These are phyloP conservation scores for Meiosimyza platycephala DNA, from an alignment of 2,888 invertebrate genomes.

Conservation along the genomic window DNA sequence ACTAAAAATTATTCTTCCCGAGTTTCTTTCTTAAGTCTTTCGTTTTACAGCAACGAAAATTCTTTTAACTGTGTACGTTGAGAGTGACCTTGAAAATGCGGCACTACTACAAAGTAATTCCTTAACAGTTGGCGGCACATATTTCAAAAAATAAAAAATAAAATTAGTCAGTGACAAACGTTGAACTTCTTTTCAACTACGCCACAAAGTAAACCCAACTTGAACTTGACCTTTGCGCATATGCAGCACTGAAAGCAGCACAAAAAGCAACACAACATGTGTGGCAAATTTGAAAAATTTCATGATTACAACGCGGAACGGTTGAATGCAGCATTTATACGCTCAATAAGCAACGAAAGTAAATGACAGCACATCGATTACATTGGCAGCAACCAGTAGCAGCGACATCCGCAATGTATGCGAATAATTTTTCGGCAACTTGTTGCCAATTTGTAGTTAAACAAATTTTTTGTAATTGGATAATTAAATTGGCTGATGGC, in stretches of 20 bases:
- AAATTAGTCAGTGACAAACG: too few species aligned
- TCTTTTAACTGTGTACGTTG: too few species aligned
- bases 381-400: neutral
- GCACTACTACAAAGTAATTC: neutral
- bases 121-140: too few species aligned
- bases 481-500: conserved; percentile 15
- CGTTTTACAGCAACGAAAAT: neutral
- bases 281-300: conserved; percentile 17
- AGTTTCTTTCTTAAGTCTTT: conserved; percentile 30
- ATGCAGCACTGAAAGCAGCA: neutral
- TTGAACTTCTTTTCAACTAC: too few species aligned
- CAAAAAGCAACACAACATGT: conserved; percentile 1
- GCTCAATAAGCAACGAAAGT: too few species aligned
- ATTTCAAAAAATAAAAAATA: too few species aligned
- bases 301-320: neutral
- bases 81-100: neutral
- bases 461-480: conserved; percentile 30
- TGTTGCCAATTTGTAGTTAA: conserved; percentile 36
- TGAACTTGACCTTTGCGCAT: conserved; percentile 18
- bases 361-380: too few species aligned
- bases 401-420: neutral
- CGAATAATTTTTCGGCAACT: conserved; percentile 13
- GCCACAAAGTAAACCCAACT: neutral
- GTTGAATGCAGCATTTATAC: too few species aligned
- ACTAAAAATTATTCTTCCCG: neutral